These are phyloP conservation scores for Porites lobata DNA, from an alignment of 92 coral and sea anemone species.

Conservation along the genomic window DNA sequence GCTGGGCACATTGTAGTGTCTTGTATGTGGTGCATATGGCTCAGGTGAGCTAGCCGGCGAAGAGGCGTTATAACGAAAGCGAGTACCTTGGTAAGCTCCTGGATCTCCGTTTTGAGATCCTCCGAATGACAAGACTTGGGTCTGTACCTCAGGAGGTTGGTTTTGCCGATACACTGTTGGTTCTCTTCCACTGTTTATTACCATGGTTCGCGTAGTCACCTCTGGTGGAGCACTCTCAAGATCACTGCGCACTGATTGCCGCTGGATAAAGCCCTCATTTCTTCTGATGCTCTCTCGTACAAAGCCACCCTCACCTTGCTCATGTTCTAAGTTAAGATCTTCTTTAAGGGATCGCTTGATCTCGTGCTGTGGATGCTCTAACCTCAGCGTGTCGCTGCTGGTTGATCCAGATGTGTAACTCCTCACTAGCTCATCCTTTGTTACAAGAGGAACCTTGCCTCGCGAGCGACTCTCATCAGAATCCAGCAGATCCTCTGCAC, in stretches of 20 bases:
- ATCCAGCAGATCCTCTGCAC: constrained; percentile 83
- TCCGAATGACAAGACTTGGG: constrained; percentile 78
- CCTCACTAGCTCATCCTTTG: constrained; percentile 83
- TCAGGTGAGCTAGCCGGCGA: constrained; percentile 31
- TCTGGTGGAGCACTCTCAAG: constrained; percentile 70
- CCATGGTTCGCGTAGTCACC: constrained; percentile 81
- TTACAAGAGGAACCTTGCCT: constrained; percentile 79
- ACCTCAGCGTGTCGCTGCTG: constrained; percentile 36
- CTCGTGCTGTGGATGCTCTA: constrained; percentile 60
- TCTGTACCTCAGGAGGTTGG: constrained; percentile 82
- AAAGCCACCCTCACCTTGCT: constrained; percentile 95
- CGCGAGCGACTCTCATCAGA: constrained; percentile 53
- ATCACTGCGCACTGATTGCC: constrained; percentile 70
- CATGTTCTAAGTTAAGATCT: constrained; percentile 77
- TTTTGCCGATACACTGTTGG: constrained; percentile 79
- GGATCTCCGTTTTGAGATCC: constrained; percentile 22
- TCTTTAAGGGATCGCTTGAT: constrained; percentile 72
- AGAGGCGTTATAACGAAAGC: constrained; percentile 36
- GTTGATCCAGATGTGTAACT: constrained; percentile 73
- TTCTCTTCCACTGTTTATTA: constrained; percentile 77
- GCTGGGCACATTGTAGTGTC: constrained; percentile 67
- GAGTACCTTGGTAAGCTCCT: constrained; percentile 24
- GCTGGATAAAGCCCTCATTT: constrained; percentile 51
- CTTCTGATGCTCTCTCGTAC: constrained; percentile 74
- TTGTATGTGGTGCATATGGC: constrained; percentile 36